These are phyloP conservation scores for Sinelater perroti DNA, from an alignment of 2,888 invertebrate species.

Conservation along the genomic window DNA sequence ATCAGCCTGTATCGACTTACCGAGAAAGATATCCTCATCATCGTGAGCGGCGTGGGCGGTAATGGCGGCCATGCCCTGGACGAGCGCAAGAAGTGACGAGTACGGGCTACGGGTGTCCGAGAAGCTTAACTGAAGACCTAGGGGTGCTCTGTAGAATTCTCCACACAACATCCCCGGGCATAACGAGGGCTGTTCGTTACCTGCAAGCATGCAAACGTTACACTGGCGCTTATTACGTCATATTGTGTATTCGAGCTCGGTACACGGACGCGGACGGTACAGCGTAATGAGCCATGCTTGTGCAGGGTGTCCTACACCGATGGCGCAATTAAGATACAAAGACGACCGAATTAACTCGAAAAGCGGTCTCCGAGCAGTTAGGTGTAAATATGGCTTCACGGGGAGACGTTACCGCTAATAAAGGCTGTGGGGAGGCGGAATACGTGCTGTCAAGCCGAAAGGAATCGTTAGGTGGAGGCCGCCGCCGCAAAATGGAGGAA, in stretches of 20 bases:
- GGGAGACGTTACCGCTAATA: too few relatives aligned
- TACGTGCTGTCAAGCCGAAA: neutral
- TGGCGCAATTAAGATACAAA: neutral
- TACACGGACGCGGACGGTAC: too few relatives aligned
- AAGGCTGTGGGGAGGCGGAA: neutral
- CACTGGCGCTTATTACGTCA: too few relatives aligned
- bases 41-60: constrained; percentile 64
- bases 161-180: constrained; percentile 64
- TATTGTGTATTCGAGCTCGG: constrained; percentile 3
- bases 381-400: neutral
- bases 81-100: constrained; percentile 68
- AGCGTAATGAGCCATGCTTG: neutral
- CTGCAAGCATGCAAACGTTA: constrained; percentile 48
- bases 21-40: constrained; percentile 73
- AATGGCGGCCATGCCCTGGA: constrained; percentile 67
- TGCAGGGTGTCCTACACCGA: neutral
- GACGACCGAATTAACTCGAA: neutral
- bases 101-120: constrained; percentile 65
- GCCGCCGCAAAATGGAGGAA: too few relatives aligned
- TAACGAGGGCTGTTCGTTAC: constrained; percentile 55
- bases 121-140: constrained; percentile 60
- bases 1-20: constrained; percentile 58
- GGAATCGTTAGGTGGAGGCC: neutral
- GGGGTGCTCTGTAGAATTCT: constrained; percentile 62
- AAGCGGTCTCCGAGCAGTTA: neutral